Evolutionary conservation across 2,797 vertebrate genomes (phyloP).

Genomic region (Falco concolor): DNA sequence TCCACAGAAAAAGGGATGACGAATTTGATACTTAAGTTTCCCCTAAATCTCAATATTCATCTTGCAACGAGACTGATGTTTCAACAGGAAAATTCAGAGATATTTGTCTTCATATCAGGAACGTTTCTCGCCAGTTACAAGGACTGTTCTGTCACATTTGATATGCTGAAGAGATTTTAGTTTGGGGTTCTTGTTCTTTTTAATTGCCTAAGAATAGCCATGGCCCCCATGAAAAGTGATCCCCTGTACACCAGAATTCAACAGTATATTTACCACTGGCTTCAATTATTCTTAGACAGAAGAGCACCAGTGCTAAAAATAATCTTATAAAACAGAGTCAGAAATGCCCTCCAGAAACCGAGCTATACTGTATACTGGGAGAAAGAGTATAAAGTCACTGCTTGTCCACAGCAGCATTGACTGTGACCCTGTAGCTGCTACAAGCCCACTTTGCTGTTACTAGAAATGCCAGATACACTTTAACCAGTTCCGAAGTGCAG

Average conservation of each 20-base stretch:
- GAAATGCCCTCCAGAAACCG: background rate
- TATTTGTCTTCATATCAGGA: background rate
- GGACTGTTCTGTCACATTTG: background rate
- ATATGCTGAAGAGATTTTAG: background rate
- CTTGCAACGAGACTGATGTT: background rate
- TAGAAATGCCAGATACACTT: background rate
- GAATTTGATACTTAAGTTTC: background rate
- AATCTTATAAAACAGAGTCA: background rate
- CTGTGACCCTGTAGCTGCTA: background rate
- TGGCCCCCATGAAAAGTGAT: background rate
- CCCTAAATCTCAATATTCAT: background rate
- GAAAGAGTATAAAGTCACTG: background rate
- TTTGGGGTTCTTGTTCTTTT: background rate
- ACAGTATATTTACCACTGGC: background rate
- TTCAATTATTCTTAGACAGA: constrained; percentile 11
- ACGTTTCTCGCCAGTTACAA: background rate
- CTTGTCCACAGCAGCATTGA: background rate
- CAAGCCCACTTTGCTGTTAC: background rate
- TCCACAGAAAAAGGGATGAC: background rate
- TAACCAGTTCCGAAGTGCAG: background rate
- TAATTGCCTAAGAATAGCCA: background rate
- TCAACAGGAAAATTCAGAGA: background rate
- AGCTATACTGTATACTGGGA: background rate
- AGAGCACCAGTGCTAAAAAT: background rate
- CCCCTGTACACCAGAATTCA: background rate